A percentile compares a stretch with the other conserved stretches of the same genome.
phyloP scores from a whole-genome alignment of 2,888 invertebrate genomes.

The Maniola hyperantus region DNA sequence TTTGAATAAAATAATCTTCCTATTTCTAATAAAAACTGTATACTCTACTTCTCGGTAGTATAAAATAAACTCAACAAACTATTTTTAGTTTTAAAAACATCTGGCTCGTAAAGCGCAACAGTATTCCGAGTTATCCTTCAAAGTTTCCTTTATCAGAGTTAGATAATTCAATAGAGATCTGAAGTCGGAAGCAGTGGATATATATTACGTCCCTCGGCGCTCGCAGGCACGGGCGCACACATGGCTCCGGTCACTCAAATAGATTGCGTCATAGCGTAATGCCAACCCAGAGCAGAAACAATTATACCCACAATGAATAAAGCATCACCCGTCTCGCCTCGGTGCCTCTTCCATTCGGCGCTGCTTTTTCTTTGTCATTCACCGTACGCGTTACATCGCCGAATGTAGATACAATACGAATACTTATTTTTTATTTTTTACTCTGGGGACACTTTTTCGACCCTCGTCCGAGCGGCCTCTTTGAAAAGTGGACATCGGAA shows the following conservation, averaged over 20 bases:
- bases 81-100: conserved; percentile 13
- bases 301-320: conserved; percentile 75
- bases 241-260: conserved; percentile 73
- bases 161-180: conserved; percentile 59
- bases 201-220: conserved; percentile 45
- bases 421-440: conserved; percentile 79
- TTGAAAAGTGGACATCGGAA: conserved; percentile 83
- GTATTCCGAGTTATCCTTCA: conserved; percentile 36
- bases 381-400: conserved; percentile 70
- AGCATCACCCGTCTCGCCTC: conserved; percentile 61
- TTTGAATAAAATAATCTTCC: too few relatives aligned
- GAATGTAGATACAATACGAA: conserved; percentile 75
- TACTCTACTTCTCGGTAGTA: neutral
- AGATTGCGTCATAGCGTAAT: conserved; percentile 75
- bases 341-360: conserved; percentile 55
- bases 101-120: conserved; percentile 23
- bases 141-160: conserved; percentile 54
- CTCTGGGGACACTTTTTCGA: conserved; percentile 82
- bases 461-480: conserved; percentile 83
- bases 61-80: neutral
- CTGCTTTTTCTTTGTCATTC: conserved; percentile 74
- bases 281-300: conserved; percentile 69
- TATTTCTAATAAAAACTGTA: neutral
- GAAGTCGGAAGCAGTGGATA: conserved; percentile 49
- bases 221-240: conserved; percentile 51